These are phyloP conservation scores for Drosophila histrio DNA, from an alignment of 2,888 invertebrate species.

Conservation along the genomic window DNA sequence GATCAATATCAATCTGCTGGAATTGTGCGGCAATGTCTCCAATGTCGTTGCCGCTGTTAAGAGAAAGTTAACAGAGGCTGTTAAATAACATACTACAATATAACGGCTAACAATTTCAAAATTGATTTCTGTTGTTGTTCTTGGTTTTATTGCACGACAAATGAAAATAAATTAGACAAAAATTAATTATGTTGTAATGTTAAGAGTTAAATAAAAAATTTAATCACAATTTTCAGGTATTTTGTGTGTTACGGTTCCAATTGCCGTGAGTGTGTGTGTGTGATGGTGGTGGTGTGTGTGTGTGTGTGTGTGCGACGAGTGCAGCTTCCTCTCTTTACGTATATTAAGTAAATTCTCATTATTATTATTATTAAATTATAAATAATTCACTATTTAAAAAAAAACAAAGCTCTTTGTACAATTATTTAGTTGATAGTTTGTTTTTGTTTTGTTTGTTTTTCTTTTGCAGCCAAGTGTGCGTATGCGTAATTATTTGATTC, in stretches of 20 bases:
- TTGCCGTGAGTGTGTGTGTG: slow-evolving; percentile 29
- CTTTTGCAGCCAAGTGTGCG: slow-evolving; percentile 57
- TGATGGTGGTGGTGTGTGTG: slow-evolving; percentile 26
- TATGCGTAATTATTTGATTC: slow-evolving; percentile 65
- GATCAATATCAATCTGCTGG: slow-evolving; percentile 33
- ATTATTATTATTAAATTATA: slow-evolving; percentile 55
- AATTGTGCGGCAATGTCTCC: slow-evolving; percentile 58
- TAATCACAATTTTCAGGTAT: slow-evolving; percentile 74
- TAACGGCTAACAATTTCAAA: background rate
- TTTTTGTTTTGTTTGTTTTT: slow-evolving; percentile 26
- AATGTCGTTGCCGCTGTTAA: slow-evolving; percentile 59
- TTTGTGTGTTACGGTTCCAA: slow-evolving; percentile 50
- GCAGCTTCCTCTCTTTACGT: slow-evolving; percentile 40
- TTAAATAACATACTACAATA: slow-evolving; percentile 38
- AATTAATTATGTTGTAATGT: slow-evolving; percentile 27
- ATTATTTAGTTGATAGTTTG: slow-evolving; percentile 47
- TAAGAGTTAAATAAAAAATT: slow-evolving; percentile 48
- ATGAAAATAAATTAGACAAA: slow-evolving; percentile 65
- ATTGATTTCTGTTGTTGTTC: slow-evolving; percentile 10
- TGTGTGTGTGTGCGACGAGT: slow-evolving; percentile 56
- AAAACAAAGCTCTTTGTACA: slow-evolving; percentile 71
- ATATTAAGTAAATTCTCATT: slow-evolving; percentile 43
- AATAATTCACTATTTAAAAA: slow-evolving; percentile 64
- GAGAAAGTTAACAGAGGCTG: slow-evolving; percentile 33
- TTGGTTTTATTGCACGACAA: slow-evolving; percentile 64